Evolutionary conservation across 1,140 invertebrate genomes (phyloP).

Genomic region (Cecropterus lyciades): DNA sequence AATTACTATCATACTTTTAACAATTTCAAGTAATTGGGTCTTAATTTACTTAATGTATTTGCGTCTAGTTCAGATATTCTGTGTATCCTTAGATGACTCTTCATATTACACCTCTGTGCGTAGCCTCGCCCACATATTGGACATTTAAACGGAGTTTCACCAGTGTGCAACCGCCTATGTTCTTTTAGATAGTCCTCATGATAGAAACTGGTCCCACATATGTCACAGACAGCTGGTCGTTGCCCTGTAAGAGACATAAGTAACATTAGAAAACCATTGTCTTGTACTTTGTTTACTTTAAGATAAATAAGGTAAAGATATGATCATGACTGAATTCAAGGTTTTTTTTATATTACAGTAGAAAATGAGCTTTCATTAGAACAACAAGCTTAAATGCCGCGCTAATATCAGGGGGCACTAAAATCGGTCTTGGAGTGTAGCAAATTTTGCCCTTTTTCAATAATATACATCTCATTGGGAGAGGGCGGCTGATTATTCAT

Average conservation of each 20-base stretch:
- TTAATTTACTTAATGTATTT: constrained; percentile 65
- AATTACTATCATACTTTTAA: constrained; percentile 52
- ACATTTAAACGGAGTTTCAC: constrained; percentile 91
- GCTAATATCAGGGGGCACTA: no score
- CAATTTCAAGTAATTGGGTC: constrained; percentile 75
- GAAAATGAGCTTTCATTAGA: no score
- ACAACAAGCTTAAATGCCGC: no score
- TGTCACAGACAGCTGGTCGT: constrained; percentile 70
- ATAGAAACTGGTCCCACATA: constrained; percentile 74
- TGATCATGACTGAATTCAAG: no score
- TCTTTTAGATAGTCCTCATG: constrained; percentile 84
- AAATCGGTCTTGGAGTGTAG: no score
- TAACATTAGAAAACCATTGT: background rate
- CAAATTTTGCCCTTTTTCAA: no score
- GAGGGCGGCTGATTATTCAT: no score
- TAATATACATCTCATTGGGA: no score
- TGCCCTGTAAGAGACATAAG: constrained; percentile 58
- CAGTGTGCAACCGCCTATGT: constrained; percentile 89
- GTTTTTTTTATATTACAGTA: no score
- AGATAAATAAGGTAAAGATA: no score
- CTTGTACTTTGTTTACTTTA: background rate
- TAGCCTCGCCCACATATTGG: constrained; percentile 88
- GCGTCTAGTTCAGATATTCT: constrained; percentile 72
- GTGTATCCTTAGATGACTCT: constrained; percentile 81
- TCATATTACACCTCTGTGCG: constrained; percentile 84